These are phyloP conservation scores for Linurgus olivaceus DNA, from an alignment of 2,797 vertebrate species.

Conservation along the genomic window DNA sequence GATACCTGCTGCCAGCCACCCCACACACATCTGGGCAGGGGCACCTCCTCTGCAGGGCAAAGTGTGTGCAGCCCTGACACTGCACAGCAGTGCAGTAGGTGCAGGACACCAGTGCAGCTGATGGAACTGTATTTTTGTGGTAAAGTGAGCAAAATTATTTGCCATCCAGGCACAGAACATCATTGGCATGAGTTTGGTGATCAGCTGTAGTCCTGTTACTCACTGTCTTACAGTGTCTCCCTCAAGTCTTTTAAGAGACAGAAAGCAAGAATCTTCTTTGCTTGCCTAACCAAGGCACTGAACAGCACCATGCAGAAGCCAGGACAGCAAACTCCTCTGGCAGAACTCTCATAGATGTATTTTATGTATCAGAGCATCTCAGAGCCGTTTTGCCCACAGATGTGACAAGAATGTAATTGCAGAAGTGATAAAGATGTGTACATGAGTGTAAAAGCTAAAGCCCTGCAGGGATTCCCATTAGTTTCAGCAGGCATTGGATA, in stretches of 20 bases:
- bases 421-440: neutral
- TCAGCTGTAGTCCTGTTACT: neutral
- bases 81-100: neutral
- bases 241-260: neutral
- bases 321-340: neutral
- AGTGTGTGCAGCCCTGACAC: neutral
- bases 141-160: neutral
- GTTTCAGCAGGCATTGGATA: neutral
- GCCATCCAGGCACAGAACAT: neutral
- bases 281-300: neutral
- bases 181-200: neutral
- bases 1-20: neutral
- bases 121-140: neutral
- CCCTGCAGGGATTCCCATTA: neutral
- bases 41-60: neutral
- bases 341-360: neutral
- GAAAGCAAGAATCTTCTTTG: neutral
- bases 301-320: neutral
- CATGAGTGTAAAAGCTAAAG: neutral
- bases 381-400: neutral
- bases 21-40: neutral
- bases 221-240: neutral
- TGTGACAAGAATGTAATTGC: neutral
- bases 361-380: neutral
- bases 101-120: neutral